Percentiles rank a stretch among this genome's conserved stretches.
Conservation (phyloP, 2,888 invertebrate genomes). For the Tachina fera region DNA sequence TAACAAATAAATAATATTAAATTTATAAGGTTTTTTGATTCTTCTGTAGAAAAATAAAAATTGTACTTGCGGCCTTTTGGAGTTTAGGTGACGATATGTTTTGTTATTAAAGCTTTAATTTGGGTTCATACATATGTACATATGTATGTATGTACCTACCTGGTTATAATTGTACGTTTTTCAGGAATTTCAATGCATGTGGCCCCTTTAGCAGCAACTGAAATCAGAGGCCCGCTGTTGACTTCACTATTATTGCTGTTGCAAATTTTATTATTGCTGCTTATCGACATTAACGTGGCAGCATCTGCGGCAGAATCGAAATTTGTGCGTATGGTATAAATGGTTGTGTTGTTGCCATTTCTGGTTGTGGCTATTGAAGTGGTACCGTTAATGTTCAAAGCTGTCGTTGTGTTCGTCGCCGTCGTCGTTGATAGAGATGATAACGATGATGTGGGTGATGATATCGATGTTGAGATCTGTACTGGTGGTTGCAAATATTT, state of each 20-base stretch:
- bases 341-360: constrained; percentile 59
- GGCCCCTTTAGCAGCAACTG: constrained; percentile 68
- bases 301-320: constrained; percentile 62
- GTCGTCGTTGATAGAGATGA: constrained; percentile 52
- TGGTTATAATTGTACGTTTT: constrained; percentile 78
- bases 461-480: constrained; percentile 60
- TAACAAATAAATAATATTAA: too few relatives aligned
- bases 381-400: constrained; percentile 48
- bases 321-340: constrained; percentile 69
- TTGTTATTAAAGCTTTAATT: too few relatives aligned
- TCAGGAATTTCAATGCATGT: constrained; percentile 76
- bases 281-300: constrained; percentile 33
- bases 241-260: constrained; percentile 71
- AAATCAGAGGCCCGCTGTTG: constrained; percentile 75
- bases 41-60: too few relatives aligned
- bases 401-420: constrained; percentile 35
- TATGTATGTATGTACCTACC: constrained; percentile 66
- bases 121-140: too few relatives aligned
- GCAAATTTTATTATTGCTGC: constrained; percentile 24
- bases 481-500: constrained; percentile 72
- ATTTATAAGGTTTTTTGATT: too few relatives aligned
- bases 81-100: too few relatives aligned
- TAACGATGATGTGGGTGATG: constrained; percentile 35
- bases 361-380: constrained; percentile 38
- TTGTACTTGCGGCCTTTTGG: too few relatives aligned